A percentile compares a stretch with the other conserved stretches of the same genome.
Conservation (phyloP, 2,888 invertebrate genomes). For the Lasius platythorax region DNA sequence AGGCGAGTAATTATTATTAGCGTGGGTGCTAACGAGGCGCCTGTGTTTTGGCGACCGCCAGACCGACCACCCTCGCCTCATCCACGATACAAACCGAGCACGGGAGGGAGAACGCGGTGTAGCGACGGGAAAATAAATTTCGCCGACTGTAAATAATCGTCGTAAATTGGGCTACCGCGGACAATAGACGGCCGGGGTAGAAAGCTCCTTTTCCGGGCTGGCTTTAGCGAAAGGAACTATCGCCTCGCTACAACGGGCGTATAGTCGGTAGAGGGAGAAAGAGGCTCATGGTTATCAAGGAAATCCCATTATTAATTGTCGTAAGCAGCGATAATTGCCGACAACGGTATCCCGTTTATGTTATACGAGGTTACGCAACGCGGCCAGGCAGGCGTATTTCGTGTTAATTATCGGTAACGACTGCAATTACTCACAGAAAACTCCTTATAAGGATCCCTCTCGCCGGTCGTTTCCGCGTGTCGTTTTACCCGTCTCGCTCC, state of each 20-base stretch:
- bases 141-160: conserved; percentile 71
- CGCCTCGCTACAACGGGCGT: conserved; percentile 25
- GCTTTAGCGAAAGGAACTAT: conserved; percentile 48
- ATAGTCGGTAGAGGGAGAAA: conserved; percentile 9
- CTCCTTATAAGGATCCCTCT: conserved; percentile 68
- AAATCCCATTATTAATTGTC: conserved; percentile 76
- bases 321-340: conserved; percentile 75
- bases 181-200: conserved; percentile 57
- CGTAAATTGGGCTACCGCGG: conserved; percentile 70
- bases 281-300: conserved; percentile 57
- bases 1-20: conserved; percentile 68
- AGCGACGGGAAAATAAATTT: conserved; percentile 64
- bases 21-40: conserved; percentile 61
- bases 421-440: conserved; percentile 81
- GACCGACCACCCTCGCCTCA: conserved; percentile 55
- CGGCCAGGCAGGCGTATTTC: conserved; percentile 69
- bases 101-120: conserved; percentile 13
- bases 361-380: conserved; percentile 73
- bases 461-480: conserved; percentile 68
- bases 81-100: conserved; percentile 60
- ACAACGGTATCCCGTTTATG: conserved; percentile 74
- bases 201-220: conserved; percentile 65
- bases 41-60: conserved; percentile 60
- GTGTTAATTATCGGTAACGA: conserved; percentile 83
- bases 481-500: conserved; percentile 75